These are phyloP conservation scores for Drosophila ercepeae DNA, from an alignment of 1,140 invertebrate species.

Conservation along the genomic window DNA sequence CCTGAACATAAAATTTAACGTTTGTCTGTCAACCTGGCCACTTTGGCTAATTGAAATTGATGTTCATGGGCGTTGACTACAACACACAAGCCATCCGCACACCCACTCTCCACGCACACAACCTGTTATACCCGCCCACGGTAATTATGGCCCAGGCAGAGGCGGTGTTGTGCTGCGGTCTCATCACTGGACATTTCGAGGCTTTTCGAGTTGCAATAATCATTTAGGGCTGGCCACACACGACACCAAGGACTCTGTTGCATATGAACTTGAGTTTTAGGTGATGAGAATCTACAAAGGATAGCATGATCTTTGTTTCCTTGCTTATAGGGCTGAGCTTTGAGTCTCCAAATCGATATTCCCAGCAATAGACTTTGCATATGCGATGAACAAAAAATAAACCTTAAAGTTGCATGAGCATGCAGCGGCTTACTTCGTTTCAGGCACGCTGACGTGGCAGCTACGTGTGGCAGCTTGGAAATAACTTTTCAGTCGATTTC, in stretches of 20 bases:
- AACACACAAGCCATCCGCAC: slow-evolving; percentile 6
- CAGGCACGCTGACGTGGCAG: slow-evolving; percentile 6
- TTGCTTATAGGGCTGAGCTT: slow-evolving; percentile 6
- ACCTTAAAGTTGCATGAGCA: slow-evolving; percentile 43
- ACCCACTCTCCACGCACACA: slow-evolving; percentile 3
- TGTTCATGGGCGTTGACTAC: slow-evolving; percentile 65
- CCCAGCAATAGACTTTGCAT: slow-evolving; percentile 34
- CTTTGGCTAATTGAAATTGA: slow-evolving; percentile 83
- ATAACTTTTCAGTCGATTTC: slow-evolving; percentile 70
- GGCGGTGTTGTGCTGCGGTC: not conserved
- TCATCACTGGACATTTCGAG: slow-evolving; percentile 20
- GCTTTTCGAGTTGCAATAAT: slow-evolving; percentile 31
- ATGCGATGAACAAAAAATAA: slow-evolving; percentile 32
- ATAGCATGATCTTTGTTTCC: not conserved
- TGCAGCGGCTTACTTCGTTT: too few species aligned
- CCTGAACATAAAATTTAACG: slow-evolving; percentile 79
- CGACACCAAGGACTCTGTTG: slow-evolving; percentile 12
- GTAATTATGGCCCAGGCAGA: slow-evolving; percentile 45
- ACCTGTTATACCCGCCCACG: slow-evolving; percentile 20
- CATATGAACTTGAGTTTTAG: slow-evolving; percentile 3
- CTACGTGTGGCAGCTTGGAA: slow-evolving; percentile 34
- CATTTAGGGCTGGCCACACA: slow-evolving; percentile 34
- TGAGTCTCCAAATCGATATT: slow-evolving; percentile 47
- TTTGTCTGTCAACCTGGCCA: slow-evolving; percentile 78
- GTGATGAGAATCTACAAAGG: not conserved